Percentiles rank a stretch among this genome's conserved stretches.
Evolutionary conservation across 35 echinoderm and acorn worm species (phyloP).

Genomic region (Apostichopus japonicus): DNA sequence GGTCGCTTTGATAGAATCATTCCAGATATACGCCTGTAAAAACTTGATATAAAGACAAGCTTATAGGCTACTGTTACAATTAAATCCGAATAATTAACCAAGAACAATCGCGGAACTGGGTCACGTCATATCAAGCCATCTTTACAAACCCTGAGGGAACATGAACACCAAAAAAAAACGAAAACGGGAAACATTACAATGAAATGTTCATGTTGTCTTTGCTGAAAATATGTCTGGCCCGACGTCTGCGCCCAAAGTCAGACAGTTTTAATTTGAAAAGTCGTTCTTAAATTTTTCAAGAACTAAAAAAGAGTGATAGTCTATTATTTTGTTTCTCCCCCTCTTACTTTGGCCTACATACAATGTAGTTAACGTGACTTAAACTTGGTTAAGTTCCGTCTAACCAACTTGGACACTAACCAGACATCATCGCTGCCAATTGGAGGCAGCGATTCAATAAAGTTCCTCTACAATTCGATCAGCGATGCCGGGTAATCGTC

Average conservation of each 20-base stretch:
- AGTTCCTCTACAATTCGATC: slow-evolving; percentile 26
- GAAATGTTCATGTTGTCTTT: neutral
- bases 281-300: neutral
- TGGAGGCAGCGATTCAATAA: slow-evolving; percentile 44
- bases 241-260: neutral
- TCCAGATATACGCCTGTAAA: no score
- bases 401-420: slow-evolving; percentile 49
- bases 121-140: neutral
- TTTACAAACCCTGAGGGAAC: neutral
- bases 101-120: slow-evolving; percentile 7
- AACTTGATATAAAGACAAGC: no score
- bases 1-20: no score
- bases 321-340: neutral
- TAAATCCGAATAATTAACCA: neutral
- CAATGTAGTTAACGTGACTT: neutral
- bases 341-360: neutral
- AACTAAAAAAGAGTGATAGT: neutral
- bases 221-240: neutral
- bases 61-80: neutral
- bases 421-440: slow-evolving; percentile 43
- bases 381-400: slow-evolving; percentile 27
- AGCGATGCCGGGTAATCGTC: slow-evolving; percentile 38
- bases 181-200: neutral
- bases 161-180: neutral
- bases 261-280: neutral